Evolutionary conservation across 2,113 vertebrate species (phyloP).

Genomic region (Sceloporus undulatus): DNA sequence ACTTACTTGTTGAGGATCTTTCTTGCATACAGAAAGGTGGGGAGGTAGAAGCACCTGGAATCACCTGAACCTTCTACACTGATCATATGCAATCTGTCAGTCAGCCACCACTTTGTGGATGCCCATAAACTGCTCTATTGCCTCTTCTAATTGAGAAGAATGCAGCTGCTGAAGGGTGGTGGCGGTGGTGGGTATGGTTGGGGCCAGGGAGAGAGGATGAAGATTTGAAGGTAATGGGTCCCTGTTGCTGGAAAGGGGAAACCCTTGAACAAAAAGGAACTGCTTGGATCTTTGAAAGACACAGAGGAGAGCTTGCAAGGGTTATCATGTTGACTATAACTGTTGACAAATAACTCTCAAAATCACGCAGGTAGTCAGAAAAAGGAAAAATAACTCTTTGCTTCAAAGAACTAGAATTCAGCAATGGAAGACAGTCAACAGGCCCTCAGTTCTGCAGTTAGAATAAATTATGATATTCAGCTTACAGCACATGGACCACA

Average conservation of each 20-base stretch:
- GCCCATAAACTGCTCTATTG: constrained; percentile 80
- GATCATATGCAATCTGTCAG: constrained; percentile 74
- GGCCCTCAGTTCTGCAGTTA: not conserved
- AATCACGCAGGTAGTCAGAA: too few species aligned
- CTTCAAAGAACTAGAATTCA: not conserved
- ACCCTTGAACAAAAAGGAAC: not conserved
- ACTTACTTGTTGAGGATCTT: not conserved
- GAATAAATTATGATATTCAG: not conserved
- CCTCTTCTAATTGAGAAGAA: constrained; percentile 78
- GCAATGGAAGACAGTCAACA: not conserved
- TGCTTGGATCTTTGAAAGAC: too few species aligned
- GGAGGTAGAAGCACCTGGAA: constrained; percentile 35
- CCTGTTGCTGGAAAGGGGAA: not conserved
- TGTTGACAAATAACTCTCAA: too few species aligned
- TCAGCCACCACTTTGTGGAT: constrained; percentile 76
- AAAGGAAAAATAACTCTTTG: too few species aligned
- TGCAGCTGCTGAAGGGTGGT: constrained; percentile 72
- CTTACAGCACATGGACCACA: not conserved
- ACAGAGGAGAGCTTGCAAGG: too few species aligned
- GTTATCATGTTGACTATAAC: too few species aligned
- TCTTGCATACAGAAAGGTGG: constrained; percentile 60
- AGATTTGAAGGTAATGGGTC: constrained; percentile 55
- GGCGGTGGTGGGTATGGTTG: constrained; percentile 58
- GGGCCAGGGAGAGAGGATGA: constrained; percentile 31
- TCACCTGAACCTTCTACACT: constrained; percentile 60